Base-by-base conservation (phyloP, 2,797 vertebrate genomes). In the Pangasius larnaudii region DNA sequence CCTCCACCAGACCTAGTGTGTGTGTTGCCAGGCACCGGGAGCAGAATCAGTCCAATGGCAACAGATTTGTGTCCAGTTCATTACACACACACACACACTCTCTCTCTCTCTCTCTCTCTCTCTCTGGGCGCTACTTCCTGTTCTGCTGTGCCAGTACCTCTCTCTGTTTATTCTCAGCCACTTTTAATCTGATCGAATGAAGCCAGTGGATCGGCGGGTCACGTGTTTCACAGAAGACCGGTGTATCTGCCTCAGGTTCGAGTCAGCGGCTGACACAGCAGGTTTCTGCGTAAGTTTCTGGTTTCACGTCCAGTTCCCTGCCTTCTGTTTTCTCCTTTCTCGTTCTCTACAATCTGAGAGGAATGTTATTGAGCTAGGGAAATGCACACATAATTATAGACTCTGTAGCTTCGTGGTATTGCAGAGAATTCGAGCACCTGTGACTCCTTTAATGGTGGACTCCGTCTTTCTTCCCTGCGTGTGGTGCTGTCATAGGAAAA, bases 1-100 rank as follows among this genome's bases (percentile, higher is more conserved):
- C 9, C 83, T 85, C 18, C 82, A 78, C 49, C 86, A 86, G 63
- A 80, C 67, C n/a, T 36, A 46, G 79, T 46, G 22, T 84, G 22
- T 84, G 87, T 69, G 56, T 85, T 87, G 69, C 86, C 78, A 85
- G 88, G 72, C 84, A 72, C 85, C 39, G 56, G 69, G 67, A 69
- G 58, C 36, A 46, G 58, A 61, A 42, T 46, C 36, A n/a, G 58
- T 82, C 56, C 79, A 63, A 63, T 27, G 46, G 79, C 33, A 85
- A 89, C 75, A 89, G 86, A 87, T 88, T 88, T 78, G 71, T 24
- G 89, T 89, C 88, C 71, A 77, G 75, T 85, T 86, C 85, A 90
- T 89, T 89, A 90, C 56, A 5, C 3, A 24, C 2, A 33, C 33
- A 1, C 61, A 1, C 27, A 9, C 58, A 9, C 22, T 22, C 56